phyloP scores from a whole-genome alignment of 2,113 vertebrate species.

The Sialia sialis region DNA sequence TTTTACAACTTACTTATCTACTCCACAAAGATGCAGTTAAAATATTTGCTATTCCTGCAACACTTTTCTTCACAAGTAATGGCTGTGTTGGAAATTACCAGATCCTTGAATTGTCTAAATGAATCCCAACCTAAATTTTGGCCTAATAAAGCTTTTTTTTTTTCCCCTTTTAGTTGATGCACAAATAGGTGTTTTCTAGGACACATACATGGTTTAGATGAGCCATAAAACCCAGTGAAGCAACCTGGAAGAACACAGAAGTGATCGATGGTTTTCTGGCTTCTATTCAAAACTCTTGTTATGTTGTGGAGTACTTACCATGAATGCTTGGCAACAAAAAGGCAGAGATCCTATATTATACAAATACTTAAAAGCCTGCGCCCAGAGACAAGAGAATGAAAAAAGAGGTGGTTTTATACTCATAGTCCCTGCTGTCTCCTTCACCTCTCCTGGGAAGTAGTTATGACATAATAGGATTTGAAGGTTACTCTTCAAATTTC shows the following conservation, averaged over 20 bases:
- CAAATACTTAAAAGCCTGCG: slow-evolving; percentile 21
- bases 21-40: background rate
- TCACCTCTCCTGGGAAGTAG: slow-evolving; percentile 27
- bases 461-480: slow-evolving; percentile 43
- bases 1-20: background rate
- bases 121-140: background rate
- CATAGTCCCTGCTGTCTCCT: background rate
- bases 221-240: background rate
- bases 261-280: background rate
- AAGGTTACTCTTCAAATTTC: slow-evolving; percentile 55
- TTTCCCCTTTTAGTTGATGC: background rate
- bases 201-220: background rate
- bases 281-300: slow-evolving; percentile 26
- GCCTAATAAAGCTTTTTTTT: background rate
- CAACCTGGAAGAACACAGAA: background rate
- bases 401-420: background rate
- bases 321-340: slow-evolving; percentile 41
- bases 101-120: background rate
- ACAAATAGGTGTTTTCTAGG: background rate
- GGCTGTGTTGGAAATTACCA: background rate
- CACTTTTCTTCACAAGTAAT: background rate
- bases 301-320: background rate
- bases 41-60: background rate
- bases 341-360: slow-evolving; percentile 22
- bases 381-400: slow-evolving; percentile 23